Evolutionary conservation across 1,140 invertebrate genomes (phyloP).

Genomic region (Drosophila rhopaloa): DNA sequence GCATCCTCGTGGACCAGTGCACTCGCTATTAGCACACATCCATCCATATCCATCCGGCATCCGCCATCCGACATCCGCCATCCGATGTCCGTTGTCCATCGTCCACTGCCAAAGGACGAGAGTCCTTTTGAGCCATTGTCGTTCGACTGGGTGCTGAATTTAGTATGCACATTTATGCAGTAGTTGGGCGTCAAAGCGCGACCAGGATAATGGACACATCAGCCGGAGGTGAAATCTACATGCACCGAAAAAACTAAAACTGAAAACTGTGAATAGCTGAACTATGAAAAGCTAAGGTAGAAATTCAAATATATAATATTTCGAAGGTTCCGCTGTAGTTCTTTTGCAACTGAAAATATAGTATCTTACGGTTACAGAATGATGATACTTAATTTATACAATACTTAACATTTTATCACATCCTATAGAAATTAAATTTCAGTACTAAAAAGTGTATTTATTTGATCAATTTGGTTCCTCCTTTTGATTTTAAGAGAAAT

Average conservation of each 20-base stretch:
- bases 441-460: neutral
- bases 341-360: too few species aligned
- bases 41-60: neutral
- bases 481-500: too few species aligned
- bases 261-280: too few species aligned
- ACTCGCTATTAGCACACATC: slow-evolving; percentile 7
- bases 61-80: neutral
- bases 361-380: too few species aligned
- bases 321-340: too few species aligned
- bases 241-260: slow-evolving; percentile 1
- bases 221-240: slow-evolving; percentile 5
- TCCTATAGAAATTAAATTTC: neutral
- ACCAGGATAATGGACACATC: slow-evolving; percentile 10
- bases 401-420: too few species aligned
- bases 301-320: too few species aligned
- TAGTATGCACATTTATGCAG: slow-evolving; percentile 30
- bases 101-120: slow-evolving; percentile 9
- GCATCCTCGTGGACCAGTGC: slow-evolving; percentile 25
- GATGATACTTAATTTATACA: too few species aligned
- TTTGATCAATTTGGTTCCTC: too few species aligned
- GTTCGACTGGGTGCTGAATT: slow-evolving; percentile 12
- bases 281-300: too few species aligned
- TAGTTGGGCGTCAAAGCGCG: slow-evolving; percentile 29
- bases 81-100: neutral
- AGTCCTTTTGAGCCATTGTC: slow-evolving; percentile 25